Percentiles rank a stretch among this genome's conserved stretches.
Evolutionary conservation across 1,140 invertebrate genomes (phyloP).

Genomic region (Bursaphelenchus mucronatus): DNA sequence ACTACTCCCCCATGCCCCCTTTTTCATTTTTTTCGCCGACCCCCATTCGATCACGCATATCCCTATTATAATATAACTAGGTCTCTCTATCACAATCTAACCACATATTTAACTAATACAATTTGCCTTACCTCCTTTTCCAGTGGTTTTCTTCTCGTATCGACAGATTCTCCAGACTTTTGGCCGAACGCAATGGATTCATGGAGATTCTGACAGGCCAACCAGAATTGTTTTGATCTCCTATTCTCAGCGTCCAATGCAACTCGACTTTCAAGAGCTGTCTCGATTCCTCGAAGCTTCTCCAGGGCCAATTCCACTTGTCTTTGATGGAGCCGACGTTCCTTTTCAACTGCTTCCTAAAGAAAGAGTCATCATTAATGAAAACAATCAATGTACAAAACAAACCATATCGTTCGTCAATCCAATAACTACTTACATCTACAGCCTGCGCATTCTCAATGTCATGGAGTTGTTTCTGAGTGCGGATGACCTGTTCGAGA

Average conservation of each 20-base stretch:
- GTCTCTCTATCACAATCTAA: too few relatives aligned
- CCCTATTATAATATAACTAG: too few relatives aligned
- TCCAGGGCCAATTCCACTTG: constrained; percentile 76
- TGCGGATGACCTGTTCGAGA: constrained; percentile 70
- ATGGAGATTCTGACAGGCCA: constrained; percentile 78
- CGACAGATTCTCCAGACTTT: constrained; percentile 62
- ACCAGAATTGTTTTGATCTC: constrained; percentile 81
- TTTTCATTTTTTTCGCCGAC: too few relatives aligned
- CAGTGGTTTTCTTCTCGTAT: constrained; percentile 69
- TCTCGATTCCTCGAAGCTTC: constrained; percentile 78
- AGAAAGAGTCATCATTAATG: constrained; percentile 13
- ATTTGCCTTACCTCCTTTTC: constrained; percentile 68
- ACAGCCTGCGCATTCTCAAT: constrained; percentile 68
- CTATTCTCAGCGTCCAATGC: constrained; percentile 71
- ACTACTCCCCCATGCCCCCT: too few relatives aligned
- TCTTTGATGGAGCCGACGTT: constrained; percentile 71
- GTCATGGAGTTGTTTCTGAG: constrained; percentile 71
- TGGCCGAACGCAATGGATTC: constrained; percentile 70
- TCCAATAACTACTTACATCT: constrained; percentile 65
- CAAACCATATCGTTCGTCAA: constrained; percentile 61
- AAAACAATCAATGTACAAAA: not conserved
- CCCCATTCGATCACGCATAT: too few relatives aligned
- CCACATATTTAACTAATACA: too few relatives aligned
- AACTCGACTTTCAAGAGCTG: constrained; percentile 74
- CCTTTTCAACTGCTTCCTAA: constrained; percentile 61